Percentiles rank a stretch among this genome's conserved stretches.
These are phyloP conservation scores for Syngnathoides biaculeatus DNA, from an alignment of 2,113 vertebrate genomes.

Conservation along the genomic window DNA sequence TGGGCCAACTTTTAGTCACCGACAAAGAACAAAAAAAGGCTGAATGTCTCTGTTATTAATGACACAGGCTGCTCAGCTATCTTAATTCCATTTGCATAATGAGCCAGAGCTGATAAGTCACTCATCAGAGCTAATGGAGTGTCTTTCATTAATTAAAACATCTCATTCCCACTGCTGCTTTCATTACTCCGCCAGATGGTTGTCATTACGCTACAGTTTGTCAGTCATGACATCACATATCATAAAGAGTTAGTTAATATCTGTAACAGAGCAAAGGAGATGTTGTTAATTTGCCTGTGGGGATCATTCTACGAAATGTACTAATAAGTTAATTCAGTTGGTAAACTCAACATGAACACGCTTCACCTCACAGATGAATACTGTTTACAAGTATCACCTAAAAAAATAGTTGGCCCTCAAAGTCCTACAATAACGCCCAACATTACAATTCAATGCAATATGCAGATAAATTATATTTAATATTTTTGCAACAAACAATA, in stretches of 20 bases:
- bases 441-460: too few species aligned
- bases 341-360: background rate
- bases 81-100: slow-evolving; percentile 79
- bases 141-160: slow-evolving; percentile 78
- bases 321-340: background rate
- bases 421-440: too few species aligned
- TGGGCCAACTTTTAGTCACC: background rate
- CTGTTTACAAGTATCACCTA: background rate
- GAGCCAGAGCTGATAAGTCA: slow-evolving; percentile 72
- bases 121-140: slow-evolving; percentile 77
- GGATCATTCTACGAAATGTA: slow-evolving; percentile 1
- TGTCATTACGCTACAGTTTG: slow-evolving; percentile 69
- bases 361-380: background rate
- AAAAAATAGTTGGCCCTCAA: too few species aligned
- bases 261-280: slow-evolving; percentile 33
- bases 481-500: too few species aligned
- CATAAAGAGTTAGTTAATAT: slow-evolving; percentile 55
- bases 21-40: slow-evolving; percentile 12
- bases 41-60: slow-evolving; percentile 67
- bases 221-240: slow-evolving; percentile 54
- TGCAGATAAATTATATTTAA: too few species aligned
- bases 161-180: slow-evolving; percentile 72
- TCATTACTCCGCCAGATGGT: slow-evolving; percentile 77
- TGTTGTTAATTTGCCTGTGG: slow-evolving; percentile 31
- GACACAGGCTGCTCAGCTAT: slow-evolving; percentile 55